phyloP scores from a whole-genome alignment of 2,888 invertebrate genomes.

The Dasypogon diadema region DNA sequence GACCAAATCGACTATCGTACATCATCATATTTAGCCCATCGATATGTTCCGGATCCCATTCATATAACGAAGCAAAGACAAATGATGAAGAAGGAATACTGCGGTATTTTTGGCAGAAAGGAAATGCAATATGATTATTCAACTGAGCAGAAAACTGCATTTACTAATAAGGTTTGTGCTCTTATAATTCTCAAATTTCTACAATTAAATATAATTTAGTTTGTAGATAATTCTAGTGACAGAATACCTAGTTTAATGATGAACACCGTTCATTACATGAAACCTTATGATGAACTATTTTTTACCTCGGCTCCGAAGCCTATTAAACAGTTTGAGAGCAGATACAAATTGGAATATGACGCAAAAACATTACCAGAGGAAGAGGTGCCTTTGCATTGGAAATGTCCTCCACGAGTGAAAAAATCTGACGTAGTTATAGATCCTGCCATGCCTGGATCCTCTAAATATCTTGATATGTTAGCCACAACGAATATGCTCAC shows the following conservation, averaged over 20 bases:
- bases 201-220: slow-evolving; percentile 1
- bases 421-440: slow-evolving; percentile 17
- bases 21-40: slow-evolving; percentile 62
- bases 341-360: slow-evolving; percentile 60
- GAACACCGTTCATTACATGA: slow-evolving; percentile 55
- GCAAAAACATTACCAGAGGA: not conserved
- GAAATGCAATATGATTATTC: slow-evolving; percentile 23
- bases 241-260: not conserved
- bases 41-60: slow-evolving; percentile 60
- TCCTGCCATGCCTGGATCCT: slow-evolving; percentile 48
- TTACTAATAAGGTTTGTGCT: slow-evolving; percentile 31
- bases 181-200: too few species aligned
- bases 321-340: slow-evolving; percentile 60
- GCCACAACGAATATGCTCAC: slow-evolving; percentile 52
- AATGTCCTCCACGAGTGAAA: slow-evolving; percentile 8
- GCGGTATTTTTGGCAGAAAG: not conserved
- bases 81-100: not conserved
- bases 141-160: slow-evolving; percentile 37
- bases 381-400: not conserved
- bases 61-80: not conserved
- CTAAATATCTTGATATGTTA: slow-evolving; percentile 54
- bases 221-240: not conserved
- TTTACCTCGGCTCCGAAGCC: slow-evolving; percentile 61
- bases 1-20: slow-evolving; percentile 63
- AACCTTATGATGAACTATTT: slow-evolving; percentile 61